A percentile compares a stretch with the other conserved stretches of the same genome.
phyloP scores from a whole-genome alignment of 2,797 vertebrate species.

The Scarus forsteni region DNA sequence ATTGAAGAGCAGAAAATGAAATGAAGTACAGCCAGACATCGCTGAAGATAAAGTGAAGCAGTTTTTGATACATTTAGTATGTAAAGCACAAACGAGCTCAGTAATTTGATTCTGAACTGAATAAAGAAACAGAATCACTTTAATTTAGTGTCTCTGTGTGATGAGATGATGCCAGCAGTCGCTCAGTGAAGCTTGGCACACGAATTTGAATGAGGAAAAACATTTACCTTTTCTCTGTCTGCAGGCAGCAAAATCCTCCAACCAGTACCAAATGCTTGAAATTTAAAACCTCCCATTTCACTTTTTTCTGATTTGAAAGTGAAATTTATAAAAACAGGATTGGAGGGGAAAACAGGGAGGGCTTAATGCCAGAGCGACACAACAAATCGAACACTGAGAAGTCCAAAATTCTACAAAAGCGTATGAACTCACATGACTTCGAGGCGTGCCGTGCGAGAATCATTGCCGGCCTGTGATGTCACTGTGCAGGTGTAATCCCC shows the following conservation, averaged over 20 bases:
- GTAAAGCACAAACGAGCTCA: not conserved
- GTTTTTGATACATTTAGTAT: not conserved
- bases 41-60: no score
- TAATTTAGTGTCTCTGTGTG: not conserved
- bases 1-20: no score
- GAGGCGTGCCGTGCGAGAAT: slow-evolving; percentile 89
- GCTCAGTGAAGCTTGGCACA: slow-evolving; percentile 7
- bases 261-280: not conserved
- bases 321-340: not conserved
- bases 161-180: slow-evolving; percentile 4
- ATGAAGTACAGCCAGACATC: no score
- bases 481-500: slow-evolving; percentile 95
- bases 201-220: not conserved
- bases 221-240: not conserved
- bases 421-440: slow-evolving; percentile 94
- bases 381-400: no score
- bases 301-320: not conserved
- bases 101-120: not conserved
- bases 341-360: no score
- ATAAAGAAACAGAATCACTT: not conserved
- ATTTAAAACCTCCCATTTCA: not conserved
- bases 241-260: not conserved
- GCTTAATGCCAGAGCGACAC: not conserved
- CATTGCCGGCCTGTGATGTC: slow-evolving; percentile 91
- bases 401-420: not conserved